Percentiles rank a stretch among this genome's conserved stretches.
phyloP scores from a whole-genome alignment of 2,113 vertebrate genomes.

The Ptyas mucosa region DNA sequence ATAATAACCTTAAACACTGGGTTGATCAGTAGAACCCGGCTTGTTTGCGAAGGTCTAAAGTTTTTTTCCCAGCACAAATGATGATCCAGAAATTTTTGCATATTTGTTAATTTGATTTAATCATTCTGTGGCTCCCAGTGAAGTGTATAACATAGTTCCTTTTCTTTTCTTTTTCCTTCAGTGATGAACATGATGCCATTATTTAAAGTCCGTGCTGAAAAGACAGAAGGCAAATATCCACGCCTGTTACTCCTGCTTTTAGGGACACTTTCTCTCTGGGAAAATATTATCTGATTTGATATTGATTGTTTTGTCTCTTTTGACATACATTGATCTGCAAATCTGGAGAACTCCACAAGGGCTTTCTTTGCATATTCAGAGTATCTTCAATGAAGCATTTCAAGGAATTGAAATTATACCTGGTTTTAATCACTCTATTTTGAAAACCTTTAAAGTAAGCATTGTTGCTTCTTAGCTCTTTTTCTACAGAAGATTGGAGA shows the following conservation, averaged over 20 bases:
- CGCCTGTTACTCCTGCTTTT: slow-evolving; percentile 10
- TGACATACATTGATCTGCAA: not conserved
- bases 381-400: not conserved
- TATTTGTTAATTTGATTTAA: not conserved
- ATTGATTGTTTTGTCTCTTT: not conserved
- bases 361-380: not conserved
- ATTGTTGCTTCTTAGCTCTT: not conserved
- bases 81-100: not conserved
- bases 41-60: not conserved
- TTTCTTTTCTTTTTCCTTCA: slow-evolving; percentile 47
- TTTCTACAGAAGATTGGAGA: slow-evolving; percentile 10
- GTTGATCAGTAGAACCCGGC: not conserved
- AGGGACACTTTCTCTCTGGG: slow-evolving; percentile 16
- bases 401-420: not conserved
- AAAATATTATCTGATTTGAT: slow-evolving; percentile 30
- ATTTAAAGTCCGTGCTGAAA: slow-evolving; percentile 64
- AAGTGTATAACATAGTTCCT: slow-evolving; percentile 12
- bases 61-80: not conserved
- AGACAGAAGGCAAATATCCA: slow-evolving; percentile 16
- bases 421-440: not conserved
- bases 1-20: not conserved
- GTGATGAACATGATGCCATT: slow-evolving; percentile 77
- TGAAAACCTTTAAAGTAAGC: not conserved
- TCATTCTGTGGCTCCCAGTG: not conserved
- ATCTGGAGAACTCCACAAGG: slow-evolving; percentile 16